Evolutionary conservation across 1,140 invertebrate genomes (phyloP), one percentile per base, ranked within the genome.

Genomic region (Aphelinus certus): DNA sequence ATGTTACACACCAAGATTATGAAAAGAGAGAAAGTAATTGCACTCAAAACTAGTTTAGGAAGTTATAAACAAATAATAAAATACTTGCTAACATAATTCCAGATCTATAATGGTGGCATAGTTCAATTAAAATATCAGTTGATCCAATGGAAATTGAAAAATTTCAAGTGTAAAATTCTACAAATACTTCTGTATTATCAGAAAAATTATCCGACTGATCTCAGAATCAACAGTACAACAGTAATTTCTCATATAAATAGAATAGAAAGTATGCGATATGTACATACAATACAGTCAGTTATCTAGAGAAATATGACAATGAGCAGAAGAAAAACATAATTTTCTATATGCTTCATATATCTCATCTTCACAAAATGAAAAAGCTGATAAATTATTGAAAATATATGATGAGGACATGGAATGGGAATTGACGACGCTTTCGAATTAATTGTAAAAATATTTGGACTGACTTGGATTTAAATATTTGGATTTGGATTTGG

Each of bases 141-240:
- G 57, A 66, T 6, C 43, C 46, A 9, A 49, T 73, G 26, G 60
- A 60, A 57, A 10, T 3, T 10, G 45, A 7, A 3, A n/a, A 51
- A 7, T 57, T 46, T 5, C 3, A 3, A 26, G 58, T 42, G 46
- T 10, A 51, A 45, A 57, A 51, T 62, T 71, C 7, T 43, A 42
- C 69, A 53, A 60, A 71, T 60, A 48, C 69, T 46, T 71, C 69
- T 26, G 58, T 53, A 43, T 7, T 51, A 51, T 1, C 7, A 26
- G 2, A 3, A 43, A 42, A 67, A 73, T 53, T 73, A 65, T 64
- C 42, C 72, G 26, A 73, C 73, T 4, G 45, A 71, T n/a, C 45
- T 77, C 5, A 57, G 67, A 66, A 65, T 77, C 3, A 74, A 79
- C 48, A 77, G 77, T 65, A 74, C 68, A 0, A 79, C 75, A 7